phyloP scores from a whole-genome alignment of 2,888 invertebrate genomes.

The Lasioglossum lativentre region DNA sequence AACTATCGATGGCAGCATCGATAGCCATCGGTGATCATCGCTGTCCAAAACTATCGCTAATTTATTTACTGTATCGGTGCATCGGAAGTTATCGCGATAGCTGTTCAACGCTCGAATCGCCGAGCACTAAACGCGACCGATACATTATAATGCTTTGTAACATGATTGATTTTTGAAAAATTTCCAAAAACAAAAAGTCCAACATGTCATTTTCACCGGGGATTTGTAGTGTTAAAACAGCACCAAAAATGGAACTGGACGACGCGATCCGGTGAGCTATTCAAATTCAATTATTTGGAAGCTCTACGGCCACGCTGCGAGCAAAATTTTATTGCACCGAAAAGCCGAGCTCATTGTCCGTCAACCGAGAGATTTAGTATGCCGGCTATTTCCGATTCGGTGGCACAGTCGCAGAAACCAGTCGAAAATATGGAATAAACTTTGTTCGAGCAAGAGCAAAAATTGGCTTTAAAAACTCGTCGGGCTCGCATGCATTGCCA shows the following conservation, averaged over 20 bases:
- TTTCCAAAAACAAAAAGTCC: too few relatives aligned
- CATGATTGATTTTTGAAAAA: too few relatives aligned
- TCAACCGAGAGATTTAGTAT: background rate
- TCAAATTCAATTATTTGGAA: background rate
- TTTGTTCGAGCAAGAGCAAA: too few relatives aligned
- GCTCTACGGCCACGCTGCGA: background rate
- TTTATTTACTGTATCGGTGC: background rate
- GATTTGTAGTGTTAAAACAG: too few relatives aligned
- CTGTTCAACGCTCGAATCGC: background rate
- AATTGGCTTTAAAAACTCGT: too few relatives aligned
- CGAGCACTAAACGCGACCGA: too few relatives aligned
- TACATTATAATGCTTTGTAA: too few relatives aligned
- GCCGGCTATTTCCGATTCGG: background rate
- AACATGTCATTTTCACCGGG: too few relatives aligned
- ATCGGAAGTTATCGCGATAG: background rate
- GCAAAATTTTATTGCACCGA: background rate
- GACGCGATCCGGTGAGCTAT: background rate
- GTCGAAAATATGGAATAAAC: background rate
- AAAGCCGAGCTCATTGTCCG: background rate
- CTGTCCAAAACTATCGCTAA: background rate
- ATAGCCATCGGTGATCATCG: background rate
- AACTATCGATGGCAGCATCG: background rate
- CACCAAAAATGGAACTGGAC: background rate
- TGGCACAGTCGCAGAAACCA: background rate
- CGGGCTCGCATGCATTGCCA: too few relatives aligned